Conservation (phyloP, 2,888 invertebrate genomes). For the Tetanocera ferruginea region DNA sequence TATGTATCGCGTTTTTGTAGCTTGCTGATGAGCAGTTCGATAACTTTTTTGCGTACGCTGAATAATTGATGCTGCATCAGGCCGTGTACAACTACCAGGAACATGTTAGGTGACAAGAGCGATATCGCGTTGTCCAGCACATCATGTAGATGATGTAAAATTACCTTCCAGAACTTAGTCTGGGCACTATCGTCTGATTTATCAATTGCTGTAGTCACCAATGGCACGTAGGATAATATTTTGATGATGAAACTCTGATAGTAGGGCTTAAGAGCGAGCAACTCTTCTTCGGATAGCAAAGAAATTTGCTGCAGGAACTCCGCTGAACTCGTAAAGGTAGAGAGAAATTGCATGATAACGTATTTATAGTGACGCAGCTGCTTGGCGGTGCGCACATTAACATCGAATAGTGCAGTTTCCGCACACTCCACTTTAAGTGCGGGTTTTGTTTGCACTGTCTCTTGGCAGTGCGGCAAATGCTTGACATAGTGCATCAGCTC, state of each 20-base stretch:
- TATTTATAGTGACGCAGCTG: slow-evolving; percentile 90
- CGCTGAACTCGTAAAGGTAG: slow-evolving; percentile 77
- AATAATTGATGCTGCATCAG: slow-evolving; percentile 79
- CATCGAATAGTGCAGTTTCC: slow-evolving; percentile 74
- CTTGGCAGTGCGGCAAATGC: slow-evolving; percentile 76
- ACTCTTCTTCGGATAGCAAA: slow-evolving; percentile 70
- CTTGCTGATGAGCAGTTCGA: slow-evolving; percentile 88
- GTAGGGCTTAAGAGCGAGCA: slow-evolving; percentile 73
- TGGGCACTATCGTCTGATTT: slow-evolving; percentile 71
- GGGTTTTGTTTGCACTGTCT: slow-evolving; percentile 66
- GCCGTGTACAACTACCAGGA: slow-evolving; percentile 82
- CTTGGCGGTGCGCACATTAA: slow-evolving; percentile 77
- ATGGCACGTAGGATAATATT: slow-evolving; percentile 78
- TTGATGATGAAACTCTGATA: slow-evolving; percentile 81
- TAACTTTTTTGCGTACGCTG: slow-evolving; percentile 82
- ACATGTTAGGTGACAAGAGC: slow-evolving; percentile 83
- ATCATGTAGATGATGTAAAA: slow-evolving; percentile 84
- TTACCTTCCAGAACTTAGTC: slow-evolving; percentile 85
- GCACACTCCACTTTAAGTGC: slow-evolving; percentile 53
- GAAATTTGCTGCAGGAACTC: slow-evolving; percentile 79
- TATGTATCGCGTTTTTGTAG: slow-evolving; percentile 78
- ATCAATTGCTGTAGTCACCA: slow-evolving; percentile 76
- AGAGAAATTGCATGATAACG: slow-evolving; percentile 80
- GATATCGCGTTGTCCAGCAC: slow-evolving; percentile 85
- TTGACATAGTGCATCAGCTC: slow-evolving; percentile 78